These are phyloP conservation scores for Colletes gigas DNA, from an alignment of 1,140 invertebrate species.

Conservation along the genomic window DNA sequence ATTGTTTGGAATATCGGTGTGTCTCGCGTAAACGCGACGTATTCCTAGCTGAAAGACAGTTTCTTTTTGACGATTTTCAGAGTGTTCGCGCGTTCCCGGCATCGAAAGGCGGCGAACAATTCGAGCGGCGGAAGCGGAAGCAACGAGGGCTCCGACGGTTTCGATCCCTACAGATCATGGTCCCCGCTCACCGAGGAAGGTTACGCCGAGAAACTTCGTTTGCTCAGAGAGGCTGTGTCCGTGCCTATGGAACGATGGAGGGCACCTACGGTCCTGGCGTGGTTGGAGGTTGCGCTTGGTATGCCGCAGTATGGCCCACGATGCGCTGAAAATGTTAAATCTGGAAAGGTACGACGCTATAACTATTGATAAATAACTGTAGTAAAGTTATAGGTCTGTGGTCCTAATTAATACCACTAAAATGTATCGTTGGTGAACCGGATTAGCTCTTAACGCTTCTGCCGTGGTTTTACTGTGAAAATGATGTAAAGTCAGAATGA, in stretches of 20 bases:
- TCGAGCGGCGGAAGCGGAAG: slow-evolving; percentile 76
- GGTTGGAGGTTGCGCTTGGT: slow-evolving; percentile 95
- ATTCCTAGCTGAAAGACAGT: slow-evolving; percentile 31
- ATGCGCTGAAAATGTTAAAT: slow-evolving; percentile 96
- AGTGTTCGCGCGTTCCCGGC: slow-evolving; percentile 92
- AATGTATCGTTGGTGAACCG: no score
- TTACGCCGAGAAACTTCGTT: slow-evolving; percentile 89
- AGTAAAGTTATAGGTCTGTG: background rate
- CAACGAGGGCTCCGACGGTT: slow-evolving; percentile 80
- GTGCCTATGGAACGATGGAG: slow-evolving; percentile 96
- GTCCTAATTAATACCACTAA: no score
- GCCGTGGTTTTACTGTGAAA: no score
- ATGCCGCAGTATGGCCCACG: slow-evolving; percentile 95
- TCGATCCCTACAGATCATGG: slow-evolving; percentile 83
- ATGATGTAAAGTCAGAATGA: no score
- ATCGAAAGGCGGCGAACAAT: slow-evolving; percentile 85
- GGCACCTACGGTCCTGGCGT: slow-evolving; percentile 94
- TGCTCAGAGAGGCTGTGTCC: slow-evolving; percentile 91
- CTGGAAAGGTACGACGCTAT: slow-evolving; percentile 89
- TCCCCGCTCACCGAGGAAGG: slow-evolving; percentile 92
- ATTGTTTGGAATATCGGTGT: background rate
- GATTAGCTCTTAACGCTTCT: no score
- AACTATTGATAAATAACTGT: no score
- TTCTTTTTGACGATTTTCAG: slow-evolving; percentile 69
- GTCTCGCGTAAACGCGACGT: background rate